phyloP scores from a whole-genome alignment of 2,113 vertebrate genomes.

The Jacana jacana region DNA sequence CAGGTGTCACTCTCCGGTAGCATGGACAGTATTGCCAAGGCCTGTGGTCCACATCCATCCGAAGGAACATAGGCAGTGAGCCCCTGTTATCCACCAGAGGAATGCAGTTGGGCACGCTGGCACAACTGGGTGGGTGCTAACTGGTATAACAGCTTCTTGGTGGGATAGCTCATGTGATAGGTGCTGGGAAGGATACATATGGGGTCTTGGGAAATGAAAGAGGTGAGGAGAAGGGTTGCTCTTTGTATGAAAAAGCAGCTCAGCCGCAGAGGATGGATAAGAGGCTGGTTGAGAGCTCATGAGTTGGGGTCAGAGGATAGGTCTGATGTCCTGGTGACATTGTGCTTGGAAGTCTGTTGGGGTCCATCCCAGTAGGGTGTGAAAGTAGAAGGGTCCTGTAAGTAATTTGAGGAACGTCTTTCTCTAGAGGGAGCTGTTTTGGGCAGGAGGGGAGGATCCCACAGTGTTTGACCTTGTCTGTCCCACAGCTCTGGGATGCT shows the following conservation, averaged over 20 bases:
- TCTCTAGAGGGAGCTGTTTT: not conserved
- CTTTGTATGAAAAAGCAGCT: not conserved
- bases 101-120: not conserved
- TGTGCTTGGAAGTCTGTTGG: not conserved
- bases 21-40: accelerated
- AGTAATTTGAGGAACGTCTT: not conserved
- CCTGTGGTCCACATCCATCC: not conserved
- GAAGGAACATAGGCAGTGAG: not conserved
- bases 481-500: constrained; percentile 89
- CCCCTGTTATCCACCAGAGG: not conserved
- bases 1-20: not conserved
- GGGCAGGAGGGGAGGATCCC: not conserved
- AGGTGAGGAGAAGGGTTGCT: not conserved
- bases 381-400: not conserved
- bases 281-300: not conserved
- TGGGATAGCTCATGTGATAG: not conserved
- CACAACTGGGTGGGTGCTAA: not conserved
- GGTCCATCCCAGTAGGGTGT: not conserved
- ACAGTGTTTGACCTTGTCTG: not conserved
- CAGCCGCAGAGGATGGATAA: not conserved
- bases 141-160: not conserved
- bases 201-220: not conserved
- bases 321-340: not conserved
- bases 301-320: not conserved
- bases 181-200: accelerated